Evolutionary conservation across 2,797 vertebrate genomes (phyloP), one percentile per base, ranked within the genome.

Genomic region (Girardinus metallicus): DNA sequence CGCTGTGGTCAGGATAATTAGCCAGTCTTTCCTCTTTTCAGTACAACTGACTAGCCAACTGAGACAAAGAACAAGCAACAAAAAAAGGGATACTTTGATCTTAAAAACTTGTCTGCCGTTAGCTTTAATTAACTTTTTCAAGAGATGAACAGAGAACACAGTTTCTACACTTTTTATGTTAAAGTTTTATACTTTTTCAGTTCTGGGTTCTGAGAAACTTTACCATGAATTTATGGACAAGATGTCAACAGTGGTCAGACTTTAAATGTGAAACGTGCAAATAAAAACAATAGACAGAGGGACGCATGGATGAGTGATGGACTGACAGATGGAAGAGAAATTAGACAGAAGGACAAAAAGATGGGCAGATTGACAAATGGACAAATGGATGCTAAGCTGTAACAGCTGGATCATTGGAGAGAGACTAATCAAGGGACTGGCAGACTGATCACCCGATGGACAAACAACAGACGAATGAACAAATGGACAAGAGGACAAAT

Each of bases 1-100:
- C 83, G 86, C 0, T 26, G 74, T 85, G 90, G 82, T 84, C 80
- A 60, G 74, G 39, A 78, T 81, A 85, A 90, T 55, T 87, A 88
- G 84, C 85, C 29, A 18, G 10, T 82, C 80, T 74, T 83, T 82
- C 47, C 78, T 49, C 85, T 79, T 78, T 21, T 81, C 80, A 81
- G 72, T 39, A 78, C 66, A 74, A 80, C 57, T 53, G 76, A 88
- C 64, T 41, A 75, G 46, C 77, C 85, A 87, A 81, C 66, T 79
- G 74, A 88, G 80, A 86, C 85, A 21, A 43, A 83, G 77, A 46
- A 55, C 10, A 41, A 21, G 29, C 8, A 53, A 10, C 8, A 53
- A 51, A 73, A 36, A 75, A 68, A 60, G 6, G 26, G 26, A 71
- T 9, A 44, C 6, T 44, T 12, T n/a, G 12, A n/a, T n/a, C 34